phyloP scores from a whole-genome alignment of 2,797 vertebrate genomes.

The Trichosurus vulpecula region DNA sequence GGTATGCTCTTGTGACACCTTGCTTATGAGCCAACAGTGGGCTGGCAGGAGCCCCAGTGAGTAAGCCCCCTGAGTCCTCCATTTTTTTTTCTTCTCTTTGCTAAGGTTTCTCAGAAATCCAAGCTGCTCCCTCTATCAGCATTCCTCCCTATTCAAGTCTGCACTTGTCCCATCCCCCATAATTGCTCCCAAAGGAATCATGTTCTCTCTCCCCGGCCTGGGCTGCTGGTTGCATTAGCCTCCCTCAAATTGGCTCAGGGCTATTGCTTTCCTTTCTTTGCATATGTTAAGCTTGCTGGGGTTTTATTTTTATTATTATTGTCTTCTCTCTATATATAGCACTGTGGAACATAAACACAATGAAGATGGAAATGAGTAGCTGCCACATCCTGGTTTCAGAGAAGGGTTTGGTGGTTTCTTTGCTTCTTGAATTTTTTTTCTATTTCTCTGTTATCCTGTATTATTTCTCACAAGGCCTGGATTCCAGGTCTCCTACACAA shows the following conservation, averaged over 20 bases:
- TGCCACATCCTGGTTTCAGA: slow-evolving; percentile 6
- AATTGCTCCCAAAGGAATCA: neutral
- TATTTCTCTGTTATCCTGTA: neutral
- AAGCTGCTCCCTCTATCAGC: neutral
- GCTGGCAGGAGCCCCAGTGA: neutral
- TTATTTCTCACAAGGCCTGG: neutral
- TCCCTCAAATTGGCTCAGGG: neutral
- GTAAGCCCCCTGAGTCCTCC: neutral
- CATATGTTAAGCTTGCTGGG: neutral
- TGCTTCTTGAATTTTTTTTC: neutral
- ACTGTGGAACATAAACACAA: neutral
- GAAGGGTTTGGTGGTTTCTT: neutral
- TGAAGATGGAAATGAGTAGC: neutral
- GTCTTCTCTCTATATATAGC: slow-evolving; percentile 3
- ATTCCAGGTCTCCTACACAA: neutral
- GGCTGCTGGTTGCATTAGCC: neutral
- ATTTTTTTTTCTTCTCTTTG: neutral
- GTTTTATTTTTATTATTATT: neutral
- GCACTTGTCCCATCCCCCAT: neutral
- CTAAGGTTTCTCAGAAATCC: neutral
- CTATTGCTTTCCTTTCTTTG: neutral
- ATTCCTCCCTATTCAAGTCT: neutral
- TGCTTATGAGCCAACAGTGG: neutral
- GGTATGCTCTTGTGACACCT: neutral
- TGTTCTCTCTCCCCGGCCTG: neutral